Evolutionary conservation across 2,888 invertebrate genomes (phyloP), one percentile per base, ranked within the genome.

Genomic region (Ecliptopera silaceata): DNA sequence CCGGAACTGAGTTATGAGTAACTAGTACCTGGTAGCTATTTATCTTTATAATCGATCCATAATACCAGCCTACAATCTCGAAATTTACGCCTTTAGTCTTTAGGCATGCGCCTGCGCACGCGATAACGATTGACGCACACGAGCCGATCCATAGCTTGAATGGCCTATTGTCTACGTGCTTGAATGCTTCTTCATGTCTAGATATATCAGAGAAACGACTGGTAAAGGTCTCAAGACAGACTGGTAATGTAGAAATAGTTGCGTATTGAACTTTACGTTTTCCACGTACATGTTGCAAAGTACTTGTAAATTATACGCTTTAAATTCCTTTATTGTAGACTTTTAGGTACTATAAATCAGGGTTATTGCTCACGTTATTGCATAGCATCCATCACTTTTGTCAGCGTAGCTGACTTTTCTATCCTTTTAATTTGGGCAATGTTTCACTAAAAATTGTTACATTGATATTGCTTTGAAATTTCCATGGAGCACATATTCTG

Each of bases 81-180:
- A 63, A 61, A 48, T 50, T 43, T 17, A 51, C 32, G 42, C 36
- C 38, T 39, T n/a, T 45, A 5, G 12, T 34, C 20, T 41, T 4
- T 49, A 50, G 18, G 20, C 32, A 4, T 48, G 66, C 64, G 65
- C 60, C 54, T 63, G 65, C 70, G 65, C 65, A 61, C 67, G 63
- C 61, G 50, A 38, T 22, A 61, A 42, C 62, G 56, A 63, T 70
- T 72, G 74, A 74, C 72, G 71, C 70, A 72, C 69, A 66, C 70
- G 66, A 64, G 63, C 63, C 63, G 55, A 56, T 63, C 56, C 58
- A 68, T 64, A 64, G 46, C 49, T 61, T 72, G 68, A 73, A 76
- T 74, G 64, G 63, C 62, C 72, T 66, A 77, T 77, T 77, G 76
- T 77, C 65, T 72, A 43, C 47, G 39, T 43, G 54, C 56, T 57